These are phyloP conservation scores for Taphrorychus bicolor DNA, from an alignment of 2,888 invertebrate species.

Conservation along the genomic window DNA sequence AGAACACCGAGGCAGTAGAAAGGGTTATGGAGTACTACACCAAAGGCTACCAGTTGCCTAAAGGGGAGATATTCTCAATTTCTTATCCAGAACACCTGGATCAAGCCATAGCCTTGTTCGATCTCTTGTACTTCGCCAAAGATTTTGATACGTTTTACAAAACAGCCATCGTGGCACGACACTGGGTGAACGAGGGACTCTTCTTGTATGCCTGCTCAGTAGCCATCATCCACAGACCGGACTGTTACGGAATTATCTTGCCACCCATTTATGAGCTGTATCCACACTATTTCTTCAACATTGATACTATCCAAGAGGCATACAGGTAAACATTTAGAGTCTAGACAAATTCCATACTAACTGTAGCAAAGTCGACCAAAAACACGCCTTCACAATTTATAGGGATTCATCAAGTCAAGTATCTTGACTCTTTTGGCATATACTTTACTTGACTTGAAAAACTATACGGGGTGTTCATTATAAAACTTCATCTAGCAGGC, in stretches of 20 bases:
- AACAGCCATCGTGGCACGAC: conserved; percentile 69
- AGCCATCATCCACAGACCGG: conserved; percentile 69
- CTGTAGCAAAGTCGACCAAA: no score
- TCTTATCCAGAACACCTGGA: conserved; percentile 67
- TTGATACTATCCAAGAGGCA: conserved; percentile 71
- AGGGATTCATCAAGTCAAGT: no score
- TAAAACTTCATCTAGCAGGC: no score
- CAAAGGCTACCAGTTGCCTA: conserved; percentile 63
- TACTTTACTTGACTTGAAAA: no score
- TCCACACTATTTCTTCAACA: conserved; percentile 75
- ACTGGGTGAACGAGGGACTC: conserved; percentile 55
- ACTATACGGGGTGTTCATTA: no score
- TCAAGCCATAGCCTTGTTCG: conserved; percentile 70
- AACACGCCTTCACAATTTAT: no score
- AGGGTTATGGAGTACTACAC: conserved; percentile 65
- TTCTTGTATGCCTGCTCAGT: conserved; percentile 64
- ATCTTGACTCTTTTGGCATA: no score
- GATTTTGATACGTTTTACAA: conserved; percentile 74
- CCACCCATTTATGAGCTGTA: conserved; percentile 77
- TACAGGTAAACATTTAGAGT: conserved; percentile 63
- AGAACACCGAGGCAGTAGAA: conserved; percentile 66
- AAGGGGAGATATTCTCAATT: conserved; percentile 68
- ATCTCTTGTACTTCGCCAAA: conserved; percentile 73
- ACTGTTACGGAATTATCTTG: conserved; percentile 69
- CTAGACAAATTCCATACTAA: no score